phyloP scores from a whole-genome alignment of 2,113 vertebrate genomes.

The Trogon melanurus region DNA sequence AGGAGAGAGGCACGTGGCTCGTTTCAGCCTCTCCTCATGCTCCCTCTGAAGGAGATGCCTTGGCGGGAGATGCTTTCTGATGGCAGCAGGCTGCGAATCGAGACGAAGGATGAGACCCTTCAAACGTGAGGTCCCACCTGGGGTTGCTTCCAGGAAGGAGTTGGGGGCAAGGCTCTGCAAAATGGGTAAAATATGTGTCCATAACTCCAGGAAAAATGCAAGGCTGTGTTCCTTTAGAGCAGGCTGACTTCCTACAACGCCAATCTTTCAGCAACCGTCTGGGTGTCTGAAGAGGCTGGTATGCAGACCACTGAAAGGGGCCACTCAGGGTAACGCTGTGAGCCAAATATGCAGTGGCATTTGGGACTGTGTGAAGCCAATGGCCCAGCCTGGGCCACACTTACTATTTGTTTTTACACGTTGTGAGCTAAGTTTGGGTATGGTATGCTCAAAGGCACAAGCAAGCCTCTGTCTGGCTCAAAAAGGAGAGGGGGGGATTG shows the following conservation, averaged over 20 bases:
- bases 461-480: slow-evolving; percentile 36
- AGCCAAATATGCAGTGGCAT: neutral
- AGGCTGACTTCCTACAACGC: neutral
- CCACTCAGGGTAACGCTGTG: slow-evolving; percentile 6
- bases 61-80: neutral
- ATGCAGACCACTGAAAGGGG: slow-evolving; percentile 36
- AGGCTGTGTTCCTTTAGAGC: neutral
- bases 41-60: neutral
- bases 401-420: slow-evolving; percentile 11
- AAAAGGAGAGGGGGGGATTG: neutral
- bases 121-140: neutral
- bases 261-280: neutral
- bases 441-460: neutral
- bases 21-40: neutral
- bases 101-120: neutral
- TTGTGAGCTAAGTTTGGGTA: neutral
- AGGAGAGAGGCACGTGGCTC: neutral
- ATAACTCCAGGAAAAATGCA: neutral
- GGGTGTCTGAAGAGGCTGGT: slow-evolving; percentile 12
- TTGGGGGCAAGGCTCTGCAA: neutral
- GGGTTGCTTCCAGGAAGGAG: neutral
- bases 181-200: neutral
- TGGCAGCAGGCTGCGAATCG: fast-evolving
- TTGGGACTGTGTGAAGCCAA: slow-evolving; percentile 2
- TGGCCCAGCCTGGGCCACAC: neutral